Percentiles rank a stretch among this genome's conserved stretches.
Conservation (phyloP, 2,888 invertebrate genomes). For the Heliothis peltigera region DNA sequence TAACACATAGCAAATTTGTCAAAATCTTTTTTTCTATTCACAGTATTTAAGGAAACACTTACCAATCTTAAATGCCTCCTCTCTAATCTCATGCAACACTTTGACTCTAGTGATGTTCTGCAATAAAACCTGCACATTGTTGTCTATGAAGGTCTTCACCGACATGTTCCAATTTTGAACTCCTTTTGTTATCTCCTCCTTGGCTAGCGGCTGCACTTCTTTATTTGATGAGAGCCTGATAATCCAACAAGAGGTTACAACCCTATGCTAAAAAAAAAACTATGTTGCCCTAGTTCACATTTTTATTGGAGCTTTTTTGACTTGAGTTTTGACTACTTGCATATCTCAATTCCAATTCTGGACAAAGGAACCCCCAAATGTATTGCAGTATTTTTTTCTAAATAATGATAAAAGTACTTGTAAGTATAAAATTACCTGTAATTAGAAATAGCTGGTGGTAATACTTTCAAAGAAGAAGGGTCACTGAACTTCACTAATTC, state of each 20-base stretch:
- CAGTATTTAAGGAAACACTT: constrained; percentile 41
- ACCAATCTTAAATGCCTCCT: constrained; percentile 92
- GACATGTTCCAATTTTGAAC: constrained; percentile 92
- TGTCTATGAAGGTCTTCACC: constrained; percentile 89
- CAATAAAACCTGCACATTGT: constrained; percentile 90
- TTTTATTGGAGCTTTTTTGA: too few relatives aligned
- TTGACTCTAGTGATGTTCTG: constrained; percentile 92
- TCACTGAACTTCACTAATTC: constrained; percentile 90
- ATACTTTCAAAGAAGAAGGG: constrained; percentile 87
- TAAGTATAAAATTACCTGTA: constrained; percentile 78
- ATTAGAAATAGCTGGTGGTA: constrained; percentile 90
- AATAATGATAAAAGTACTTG: too few relatives aligned
- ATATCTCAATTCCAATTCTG: too few relatives aligned
- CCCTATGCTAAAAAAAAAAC: background rate
- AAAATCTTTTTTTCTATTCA: too few relatives aligned
- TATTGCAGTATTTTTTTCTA: too few relatives aligned
- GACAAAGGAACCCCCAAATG: too few relatives aligned
- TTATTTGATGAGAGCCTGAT: constrained; percentile 80
- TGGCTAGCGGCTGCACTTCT: constrained; percentile 75
- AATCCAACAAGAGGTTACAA: background rate
- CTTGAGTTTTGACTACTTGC: too few relatives aligned
- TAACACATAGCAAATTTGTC: too few relatives aligned
- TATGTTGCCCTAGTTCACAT: too few relatives aligned
- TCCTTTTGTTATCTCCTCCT: constrained; percentile 77
- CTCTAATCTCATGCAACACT: constrained; percentile 92